Conservation (phyloP, 2,888 invertebrate genomes). For the Agriopis aurantiaria region DNA sequence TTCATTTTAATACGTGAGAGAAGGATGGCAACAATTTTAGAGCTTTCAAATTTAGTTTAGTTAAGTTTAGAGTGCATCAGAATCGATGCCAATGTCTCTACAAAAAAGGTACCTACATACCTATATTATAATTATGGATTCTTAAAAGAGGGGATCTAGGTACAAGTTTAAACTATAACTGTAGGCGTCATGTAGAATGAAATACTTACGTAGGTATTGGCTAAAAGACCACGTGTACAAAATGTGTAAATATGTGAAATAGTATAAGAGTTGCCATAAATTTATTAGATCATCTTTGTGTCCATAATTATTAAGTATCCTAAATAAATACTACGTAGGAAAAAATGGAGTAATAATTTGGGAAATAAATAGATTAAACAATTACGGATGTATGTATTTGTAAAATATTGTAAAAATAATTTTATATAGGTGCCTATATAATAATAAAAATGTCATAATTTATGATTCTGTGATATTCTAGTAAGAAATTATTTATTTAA, state of each 20-base stretch:
- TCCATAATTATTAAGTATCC: constrained; percentile 25
- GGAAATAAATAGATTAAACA: background rate
- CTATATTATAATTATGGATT: too few species aligned
- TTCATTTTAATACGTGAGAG: too few species aligned
- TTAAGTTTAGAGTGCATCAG: too few species aligned
- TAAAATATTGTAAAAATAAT: constrained; percentile 1
- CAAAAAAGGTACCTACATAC: too few species aligned
- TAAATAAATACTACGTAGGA: background rate
- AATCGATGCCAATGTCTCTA: too few species aligned
- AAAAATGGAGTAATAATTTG: too few species aligned
- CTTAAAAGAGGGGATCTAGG: too few species aligned
- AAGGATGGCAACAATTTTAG: too few species aligned
- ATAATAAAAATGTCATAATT: constrained; percentile 29
- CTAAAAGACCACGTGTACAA: background rate
- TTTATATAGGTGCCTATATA: background rate
- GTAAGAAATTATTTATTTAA: constrained; percentile 50
- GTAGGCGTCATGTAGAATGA: too few species aligned
- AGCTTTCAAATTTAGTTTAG: too few species aligned
- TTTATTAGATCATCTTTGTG: constrained; percentile 13
- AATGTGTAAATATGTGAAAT: background rate
- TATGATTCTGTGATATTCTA: constrained; percentile 78
- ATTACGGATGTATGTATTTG: background rate
- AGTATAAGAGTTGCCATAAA: constrained; percentile 29
- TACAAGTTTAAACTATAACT: too few species aligned
- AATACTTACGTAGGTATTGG: background rate